Conservation (phyloP, 2,797 vertebrate species). For the Argya squamiceps region DNA sequence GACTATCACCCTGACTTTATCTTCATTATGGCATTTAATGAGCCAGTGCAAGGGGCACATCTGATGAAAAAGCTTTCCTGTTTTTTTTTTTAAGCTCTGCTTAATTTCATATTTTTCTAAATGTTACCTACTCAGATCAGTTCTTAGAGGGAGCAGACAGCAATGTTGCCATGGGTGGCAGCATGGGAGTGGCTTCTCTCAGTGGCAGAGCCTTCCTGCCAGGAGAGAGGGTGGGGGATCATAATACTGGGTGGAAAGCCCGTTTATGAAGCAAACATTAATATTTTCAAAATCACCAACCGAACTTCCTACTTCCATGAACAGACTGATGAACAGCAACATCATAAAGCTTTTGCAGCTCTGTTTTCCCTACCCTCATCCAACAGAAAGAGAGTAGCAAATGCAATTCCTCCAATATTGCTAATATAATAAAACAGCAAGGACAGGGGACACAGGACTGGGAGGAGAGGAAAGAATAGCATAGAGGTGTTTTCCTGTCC, state of each 20-base stretch:
- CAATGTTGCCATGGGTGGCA: neutral
- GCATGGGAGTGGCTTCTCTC: neutral
- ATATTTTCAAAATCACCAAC: neutral
- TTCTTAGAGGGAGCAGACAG: neutral
- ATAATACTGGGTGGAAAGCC: accelerated
- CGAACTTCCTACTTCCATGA: neutral
- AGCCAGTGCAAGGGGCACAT: neutral
- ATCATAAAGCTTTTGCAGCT: neutral
- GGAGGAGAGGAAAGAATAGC: neutral
- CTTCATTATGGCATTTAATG: neutral
- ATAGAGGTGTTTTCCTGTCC: neutral
- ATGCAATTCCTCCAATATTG: neutral
- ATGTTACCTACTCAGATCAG: neutral
- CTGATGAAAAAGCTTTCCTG: neutral
- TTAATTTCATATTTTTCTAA: neutral
- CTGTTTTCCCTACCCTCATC: neutral
- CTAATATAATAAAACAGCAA: neutral
- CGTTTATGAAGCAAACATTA: neutral
- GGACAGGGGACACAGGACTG: accelerated
- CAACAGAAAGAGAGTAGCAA: neutral
- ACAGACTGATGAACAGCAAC: neutral
- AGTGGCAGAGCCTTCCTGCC: neutral
- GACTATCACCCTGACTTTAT: neutral
- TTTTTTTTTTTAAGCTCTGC: neutral
- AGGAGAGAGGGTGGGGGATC: accelerated